Percentiles rank a stretch among this genome's conserved stretches.
These are phyloP conservation scores for Aquatica leii DNA, from an alignment of 2,888 invertebrate genomes.

Conservation along the genomic window DNA sequence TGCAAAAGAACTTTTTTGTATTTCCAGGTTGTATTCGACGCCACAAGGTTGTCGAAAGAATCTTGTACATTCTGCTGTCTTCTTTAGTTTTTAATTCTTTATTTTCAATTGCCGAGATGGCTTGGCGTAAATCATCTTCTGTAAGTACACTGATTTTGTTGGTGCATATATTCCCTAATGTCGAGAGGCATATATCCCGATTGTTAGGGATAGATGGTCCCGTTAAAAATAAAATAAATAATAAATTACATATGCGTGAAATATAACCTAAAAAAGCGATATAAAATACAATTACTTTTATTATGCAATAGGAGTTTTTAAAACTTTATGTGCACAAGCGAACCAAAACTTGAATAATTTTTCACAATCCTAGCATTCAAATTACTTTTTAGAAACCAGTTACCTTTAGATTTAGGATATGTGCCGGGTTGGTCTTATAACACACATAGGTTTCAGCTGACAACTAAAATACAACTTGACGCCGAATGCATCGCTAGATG, in stretches of 20 bases:
- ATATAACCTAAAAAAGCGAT: neutral
- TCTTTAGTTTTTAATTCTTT: neutral
- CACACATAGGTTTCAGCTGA: no score
- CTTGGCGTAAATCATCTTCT: neutral
- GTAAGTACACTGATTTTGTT: neutral
- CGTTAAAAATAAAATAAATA: neutral
- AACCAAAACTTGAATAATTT: neutral
- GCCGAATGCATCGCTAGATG: neutral
- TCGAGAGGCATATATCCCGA: neutral
- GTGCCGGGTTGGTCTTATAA: neutral
- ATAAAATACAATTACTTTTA: no score
- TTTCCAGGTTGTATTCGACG: slow-evolving; percentile 7
- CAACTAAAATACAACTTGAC: no score
- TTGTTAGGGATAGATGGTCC: neutral
- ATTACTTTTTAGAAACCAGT: slow-evolving; percentile 7
- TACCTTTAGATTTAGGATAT: slow-evolving; percentile 3
- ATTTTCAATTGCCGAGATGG: neutral
- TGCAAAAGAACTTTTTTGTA: no score
- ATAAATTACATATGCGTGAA: no score
- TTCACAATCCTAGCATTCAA: slow-evolving; percentile 7
- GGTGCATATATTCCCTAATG: neutral
- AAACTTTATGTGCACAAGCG: slow-evolving; percentile 1
- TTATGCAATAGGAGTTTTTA: no score
- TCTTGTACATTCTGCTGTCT: neutral
- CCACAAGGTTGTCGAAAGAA: neutral